Percentiles rank a stretch among this genome's conserved stretches.
These are phyloP conservation scores for Hipparchia semele DNA, from an alignment of 2,888 invertebrate genomes.

Conservation along the genomic window DNA sequence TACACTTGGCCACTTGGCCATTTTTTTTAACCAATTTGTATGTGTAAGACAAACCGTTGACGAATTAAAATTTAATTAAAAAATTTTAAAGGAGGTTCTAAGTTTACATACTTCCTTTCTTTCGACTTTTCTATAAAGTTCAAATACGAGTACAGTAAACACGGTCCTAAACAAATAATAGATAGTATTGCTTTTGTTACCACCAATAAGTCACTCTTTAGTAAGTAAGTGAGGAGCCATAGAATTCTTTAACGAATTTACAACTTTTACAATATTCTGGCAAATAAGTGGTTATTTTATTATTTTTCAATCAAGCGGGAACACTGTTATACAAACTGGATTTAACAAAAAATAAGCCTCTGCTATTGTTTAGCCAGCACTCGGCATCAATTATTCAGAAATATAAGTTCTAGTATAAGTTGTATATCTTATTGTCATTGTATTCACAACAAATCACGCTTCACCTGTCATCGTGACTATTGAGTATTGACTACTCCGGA, in stretches of 20 bases:
- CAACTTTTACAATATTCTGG: background rate
- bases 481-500: conserved; percentile 34
- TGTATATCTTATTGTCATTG: conserved; percentile 26
- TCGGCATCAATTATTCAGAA: conserved; percentile 18
- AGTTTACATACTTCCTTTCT: background rate
- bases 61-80: no score
- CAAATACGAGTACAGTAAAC: background rate
- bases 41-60: background rate
- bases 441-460: conserved; percentile 38
- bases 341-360: background rate
- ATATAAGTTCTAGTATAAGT: conserved; percentile 7
- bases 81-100: no score
- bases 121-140: background rate
- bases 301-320: background rate
- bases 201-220: background rate
- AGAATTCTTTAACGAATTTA: background rate
- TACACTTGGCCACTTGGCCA: no score
- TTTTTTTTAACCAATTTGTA: background rate
- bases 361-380: background rate
- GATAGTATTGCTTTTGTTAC: background rate
- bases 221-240: background rate
- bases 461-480: conserved; percentile 33
- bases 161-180: conserved; percentile 7
- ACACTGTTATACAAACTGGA: background rate
- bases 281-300: background rate